Percentiles rank a stretch among this genome's conserved stretches.
Evolutionary conservation across 2,113 vertebrate species (phyloP).

Genomic region (Microcebus lehilahytsara): DNA sequence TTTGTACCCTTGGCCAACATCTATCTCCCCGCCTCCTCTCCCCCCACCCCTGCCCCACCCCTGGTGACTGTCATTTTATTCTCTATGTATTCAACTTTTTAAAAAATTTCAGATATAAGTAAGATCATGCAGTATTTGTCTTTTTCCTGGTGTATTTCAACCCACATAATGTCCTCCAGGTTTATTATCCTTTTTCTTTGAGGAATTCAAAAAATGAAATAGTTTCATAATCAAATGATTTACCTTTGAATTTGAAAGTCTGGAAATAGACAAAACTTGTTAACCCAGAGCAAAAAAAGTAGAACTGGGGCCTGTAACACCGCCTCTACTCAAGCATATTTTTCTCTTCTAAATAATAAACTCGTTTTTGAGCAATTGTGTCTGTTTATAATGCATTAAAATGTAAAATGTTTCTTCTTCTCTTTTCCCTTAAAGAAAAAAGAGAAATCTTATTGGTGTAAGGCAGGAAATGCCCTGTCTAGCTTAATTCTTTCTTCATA

Average conservation of each 20-base stretch:
- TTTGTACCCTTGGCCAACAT: not conserved
- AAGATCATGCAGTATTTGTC: accelerated
- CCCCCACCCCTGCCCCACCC: not conserved
- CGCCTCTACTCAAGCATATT: not conserved
- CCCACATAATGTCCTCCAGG: accelerated
- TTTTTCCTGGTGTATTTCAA: not conserved
- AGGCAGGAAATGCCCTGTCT: not conserved
- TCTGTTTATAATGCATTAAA: not conserved
- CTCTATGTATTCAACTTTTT: not conserved
- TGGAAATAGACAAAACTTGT: not conserved
- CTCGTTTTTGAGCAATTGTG: not conserved
- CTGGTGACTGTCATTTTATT: not conserved
- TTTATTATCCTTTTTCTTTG: not conserved
- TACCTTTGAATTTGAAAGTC: not conserved
- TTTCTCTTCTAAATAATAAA: not conserved
- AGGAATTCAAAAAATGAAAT: not conserved
- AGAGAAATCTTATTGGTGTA: not conserved
- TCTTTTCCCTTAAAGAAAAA: not conserved
- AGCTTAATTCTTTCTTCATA: not conserved
- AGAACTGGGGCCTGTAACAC: not conserved
- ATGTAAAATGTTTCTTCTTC: too few relatives aligned
- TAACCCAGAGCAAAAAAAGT: not conserved
- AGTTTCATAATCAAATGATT: not conserved
- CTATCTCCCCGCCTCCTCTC: too few relatives aligned
- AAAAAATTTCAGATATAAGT: not conserved